Conservation (phyloP, 2,888 invertebrate species). For the Troilus luridus region DNA sequence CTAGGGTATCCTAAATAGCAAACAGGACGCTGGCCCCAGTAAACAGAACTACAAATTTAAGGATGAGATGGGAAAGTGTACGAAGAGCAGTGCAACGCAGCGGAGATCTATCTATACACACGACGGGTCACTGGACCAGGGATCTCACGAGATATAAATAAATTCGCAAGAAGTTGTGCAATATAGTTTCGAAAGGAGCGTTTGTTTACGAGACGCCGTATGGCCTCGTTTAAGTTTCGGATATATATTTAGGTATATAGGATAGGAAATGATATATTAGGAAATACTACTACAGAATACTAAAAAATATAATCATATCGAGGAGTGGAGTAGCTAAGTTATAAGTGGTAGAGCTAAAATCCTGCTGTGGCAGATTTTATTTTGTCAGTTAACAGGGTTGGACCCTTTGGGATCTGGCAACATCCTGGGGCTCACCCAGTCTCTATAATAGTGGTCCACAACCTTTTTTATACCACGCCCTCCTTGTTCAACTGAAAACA, state of each 20-base stretch:
- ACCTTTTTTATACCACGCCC: too few species aligned
- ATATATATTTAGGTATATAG: not conserved
- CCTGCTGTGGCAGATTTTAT: too few species aligned
- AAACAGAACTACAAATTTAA: conserved; percentile 19
- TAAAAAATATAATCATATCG: too few species aligned
- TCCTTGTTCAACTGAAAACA: too few species aligned
- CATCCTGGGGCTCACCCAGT: too few species aligned
- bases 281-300: too few species aligned
- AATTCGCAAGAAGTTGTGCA: conserved; percentile 6
- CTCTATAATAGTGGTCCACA: too few species aligned
- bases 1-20: not conserved
- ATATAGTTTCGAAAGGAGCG: not conserved
- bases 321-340: too few species aligned
- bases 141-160: not conserved
- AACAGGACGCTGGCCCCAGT: not conserved
- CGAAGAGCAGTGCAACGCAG: not conserved
- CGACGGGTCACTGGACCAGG: conserved; percentile 16
- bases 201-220: conserved; percentile 24
- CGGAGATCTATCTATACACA: not conserved
- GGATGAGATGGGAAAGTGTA: not conserved
- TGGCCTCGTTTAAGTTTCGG: not conserved
- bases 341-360: too few species aligned
- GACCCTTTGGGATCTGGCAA: too few species aligned
- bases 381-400: too few species aligned
- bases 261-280: not conserved